Base-by-base conservation (phyloP, 2,113 vertebrate species). In the Rhinopomastus cyanomelas region DNA sequence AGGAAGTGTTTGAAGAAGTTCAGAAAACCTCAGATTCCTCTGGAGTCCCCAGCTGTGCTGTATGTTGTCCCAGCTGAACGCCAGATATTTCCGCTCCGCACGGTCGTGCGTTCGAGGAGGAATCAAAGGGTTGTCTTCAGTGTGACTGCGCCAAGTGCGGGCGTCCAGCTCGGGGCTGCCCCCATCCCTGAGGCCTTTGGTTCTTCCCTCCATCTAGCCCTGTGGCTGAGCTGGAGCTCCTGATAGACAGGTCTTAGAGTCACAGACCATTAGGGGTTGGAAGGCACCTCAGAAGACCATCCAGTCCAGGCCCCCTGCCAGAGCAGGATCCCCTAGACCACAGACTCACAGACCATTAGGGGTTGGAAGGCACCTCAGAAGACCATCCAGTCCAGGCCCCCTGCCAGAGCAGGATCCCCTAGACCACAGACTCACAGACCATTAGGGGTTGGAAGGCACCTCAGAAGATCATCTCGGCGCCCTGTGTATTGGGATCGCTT, bases 1-100 rank as follows among this genome's bases (percentile, higher is more conserved):
- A 83, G 77, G 92, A 95, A 95, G 66, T 72, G 74, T 75, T 93
- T 1, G 2, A 81, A 89, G 76, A 59, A 75, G 89, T 79, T 82
- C 83, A 91, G 65, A 84, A 90, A 57, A 26, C 85, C 83, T 76
- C 36, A 51, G 59, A 79, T 94, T 88, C 78, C 95, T 89, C 94
- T 46, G 74, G 95, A 83, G 88, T 93, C 42, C 78, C 81, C 93
- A 95, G 83, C 93, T 95, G 90, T 84, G 71, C 85, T 94, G 80
- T 86, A 37, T 94, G 83, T 92, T 95, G 94, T 91, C 93, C 90
- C 93, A 88, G 73, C 93, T 95, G 91, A 91, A 72, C 0, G 3
- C 25, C 89, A 88, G 76, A 83, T 78, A 95, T 91, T 96, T 95
- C 92, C n/a, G 9, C 77, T 65, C 93, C 14, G 80, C 80, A 34